Conservation (phyloP, 1,140 invertebrate species). For the Kradibia gibbosae region DNA sequence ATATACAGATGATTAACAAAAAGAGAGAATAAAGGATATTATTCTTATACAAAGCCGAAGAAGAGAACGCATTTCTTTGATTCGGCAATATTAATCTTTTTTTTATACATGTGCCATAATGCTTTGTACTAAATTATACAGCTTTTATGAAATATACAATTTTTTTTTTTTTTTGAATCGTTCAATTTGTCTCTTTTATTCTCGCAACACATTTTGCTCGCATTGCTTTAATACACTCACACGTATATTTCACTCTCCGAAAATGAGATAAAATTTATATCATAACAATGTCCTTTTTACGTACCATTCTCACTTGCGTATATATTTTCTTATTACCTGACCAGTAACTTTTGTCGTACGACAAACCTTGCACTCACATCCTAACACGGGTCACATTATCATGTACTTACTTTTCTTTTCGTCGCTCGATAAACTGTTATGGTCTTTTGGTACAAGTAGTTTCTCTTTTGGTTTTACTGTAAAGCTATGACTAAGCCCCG, state of each 20-base stretch:
- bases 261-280: conserved; percentile 38
- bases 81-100: conserved; percentile 47
- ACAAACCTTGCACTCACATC: conserved; percentile 33
- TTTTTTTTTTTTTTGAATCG: conserved; percentile 43
- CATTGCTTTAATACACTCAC: conserved; percentile 12
- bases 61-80: conserved; percentile 24
- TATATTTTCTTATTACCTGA: conserved; percentile 29
- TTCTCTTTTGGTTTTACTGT: conserved; percentile 66
- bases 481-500: conserved; percentile 67
- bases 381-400: conserved; percentile 29
- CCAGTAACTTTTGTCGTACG: conserved; percentile 19
- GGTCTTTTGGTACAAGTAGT: conserved; percentile 59
- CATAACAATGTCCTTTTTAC: conserved; percentile 35
- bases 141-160: conserved; percentile 61
- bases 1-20: conserved; percentile 73
- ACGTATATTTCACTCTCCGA: background rate
- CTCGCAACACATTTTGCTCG: background rate
- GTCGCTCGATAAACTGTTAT: conserved; percentile 51
- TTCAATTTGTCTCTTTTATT: conserved; percentile 27
- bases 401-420: conserved; percentile 45
- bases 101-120: conserved; percentile 58
- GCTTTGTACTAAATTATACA: conserved; percentile 65
- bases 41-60: conserved; percentile 50
- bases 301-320: conserved; percentile 39
- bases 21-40: conserved; percentile 51